Percentiles rank a stretch among this genome's conserved stretches.
phyloP scores from a whole-genome alignment of 2,888 invertebrate genomes.

The Bellardia pandia region DNA sequence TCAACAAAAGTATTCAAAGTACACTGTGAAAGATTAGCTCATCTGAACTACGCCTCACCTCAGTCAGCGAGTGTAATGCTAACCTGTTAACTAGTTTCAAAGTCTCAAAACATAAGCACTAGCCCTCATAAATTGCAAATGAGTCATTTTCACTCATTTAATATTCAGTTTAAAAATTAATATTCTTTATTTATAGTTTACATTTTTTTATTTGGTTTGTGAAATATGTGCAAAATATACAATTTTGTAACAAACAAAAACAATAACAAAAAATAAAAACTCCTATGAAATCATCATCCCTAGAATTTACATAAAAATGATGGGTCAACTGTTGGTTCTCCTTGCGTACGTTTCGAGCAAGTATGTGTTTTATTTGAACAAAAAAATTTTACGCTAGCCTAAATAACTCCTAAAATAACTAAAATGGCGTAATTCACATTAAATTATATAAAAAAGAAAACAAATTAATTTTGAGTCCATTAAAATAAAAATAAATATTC shows the following conservation, averaged over 20 bases:
- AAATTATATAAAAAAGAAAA: slow-evolving; percentile 10
- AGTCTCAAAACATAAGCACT: neutral
- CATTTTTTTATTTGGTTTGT: neutral
- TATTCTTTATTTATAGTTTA: neutral
- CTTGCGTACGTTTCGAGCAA: neutral
- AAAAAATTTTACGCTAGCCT: slow-evolving; percentile 33
- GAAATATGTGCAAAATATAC: slow-evolving; percentile 3
- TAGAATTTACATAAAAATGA: neutral
- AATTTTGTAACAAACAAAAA: neutral
- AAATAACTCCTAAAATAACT: slow-evolving; percentile 2
- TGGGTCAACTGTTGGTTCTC: slow-evolving; percentile 22
- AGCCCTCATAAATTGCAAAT: neutral
- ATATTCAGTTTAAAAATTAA: slow-evolving; percentile 4
- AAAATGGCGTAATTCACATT: slow-evolving; percentile 31
- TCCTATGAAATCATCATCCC: slow-evolving; percentile 6
- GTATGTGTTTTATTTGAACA: neutral
- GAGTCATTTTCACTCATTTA: neutral
- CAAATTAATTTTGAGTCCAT: slow-evolving; percentile 12
- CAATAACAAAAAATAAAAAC: neutral
- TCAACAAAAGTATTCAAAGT: too few species aligned
- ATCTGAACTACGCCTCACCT: too few species aligned
- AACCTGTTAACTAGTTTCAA: too few species aligned
- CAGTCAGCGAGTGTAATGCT: too few species aligned
- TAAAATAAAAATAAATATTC: slow-evolving; percentile 49
- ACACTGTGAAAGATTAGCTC: too few species aligned